Conservation (phyloP, 2,113 vertebrate species). For the Oryzias javanicus region DNA sequence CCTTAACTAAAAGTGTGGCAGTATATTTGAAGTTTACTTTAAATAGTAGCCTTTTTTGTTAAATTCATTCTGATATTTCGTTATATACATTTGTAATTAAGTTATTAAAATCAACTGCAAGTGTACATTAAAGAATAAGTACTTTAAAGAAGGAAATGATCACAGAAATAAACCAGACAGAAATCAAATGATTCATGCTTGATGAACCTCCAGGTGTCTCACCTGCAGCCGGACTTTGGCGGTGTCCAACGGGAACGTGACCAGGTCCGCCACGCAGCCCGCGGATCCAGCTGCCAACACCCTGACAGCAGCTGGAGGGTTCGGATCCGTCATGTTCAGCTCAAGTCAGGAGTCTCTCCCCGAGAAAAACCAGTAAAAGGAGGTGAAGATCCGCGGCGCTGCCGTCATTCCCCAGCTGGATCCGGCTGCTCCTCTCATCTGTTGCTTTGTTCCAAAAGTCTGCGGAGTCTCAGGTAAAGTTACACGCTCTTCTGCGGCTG, state of each 20-base stretch:
- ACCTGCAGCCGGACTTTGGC: conserved; percentile 88
- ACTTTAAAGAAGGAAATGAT: not conserved
- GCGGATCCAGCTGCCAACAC: conserved; percentile 81
- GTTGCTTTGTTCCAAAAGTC: too few relatives aligned
- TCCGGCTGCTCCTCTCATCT: not conserved
- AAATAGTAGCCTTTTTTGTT: too few relatives aligned
- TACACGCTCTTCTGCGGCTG: too few relatives aligned
- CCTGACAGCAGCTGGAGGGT: conserved; percentile 67
- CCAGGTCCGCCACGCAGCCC: conserved; percentile 83
- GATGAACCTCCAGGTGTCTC: not conserved
- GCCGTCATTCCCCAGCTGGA: not conserved
- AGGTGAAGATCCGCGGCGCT: not conserved
- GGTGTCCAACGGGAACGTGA: conserved; percentile 87
- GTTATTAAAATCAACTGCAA: too few relatives aligned
- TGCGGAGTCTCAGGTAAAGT: too few relatives aligned
- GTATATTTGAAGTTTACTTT: too few relatives aligned
- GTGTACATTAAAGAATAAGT: too few relatives aligned
- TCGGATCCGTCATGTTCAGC: conserved; percentile 66
- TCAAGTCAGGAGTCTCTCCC: conserved; percentile 56
- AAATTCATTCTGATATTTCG: too few relatives aligned
- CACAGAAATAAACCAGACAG: too few relatives aligned
- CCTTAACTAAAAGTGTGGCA: too few relatives aligned
- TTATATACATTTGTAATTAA: too few relatives aligned
- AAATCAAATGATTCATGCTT: not conserved
- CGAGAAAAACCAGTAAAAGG: not conserved